Base-by-base conservation (phyloP, 2,113 vertebrate species). In the Erythrocercus mccallii region DNA sequence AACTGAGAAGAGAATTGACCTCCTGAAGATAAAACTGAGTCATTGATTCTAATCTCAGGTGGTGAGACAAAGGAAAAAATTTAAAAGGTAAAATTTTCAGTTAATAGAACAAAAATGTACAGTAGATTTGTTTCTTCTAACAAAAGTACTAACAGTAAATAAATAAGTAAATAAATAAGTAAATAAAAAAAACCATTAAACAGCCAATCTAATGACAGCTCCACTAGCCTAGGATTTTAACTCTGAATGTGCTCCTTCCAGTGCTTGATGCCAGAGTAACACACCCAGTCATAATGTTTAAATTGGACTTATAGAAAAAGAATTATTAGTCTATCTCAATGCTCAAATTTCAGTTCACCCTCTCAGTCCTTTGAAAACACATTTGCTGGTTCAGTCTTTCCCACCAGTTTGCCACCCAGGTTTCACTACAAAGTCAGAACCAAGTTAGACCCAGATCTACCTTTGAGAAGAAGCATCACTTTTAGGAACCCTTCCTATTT, bases 191-290 rank as follows among this genome's bases (percentile, higher is more conserved):
- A n/a, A n/a, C n/a, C 0, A 0, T 62, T 51, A 25, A 91, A 54
- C 40, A 76, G 31, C 0, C 0, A 56, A 40, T 38, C 11, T 10
- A 66, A 11, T 28, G 62, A 38, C 11, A 20, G n/a, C 35, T 58
- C 25, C 38, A 42, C 8, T 27, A 62, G 21, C 6, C 27, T 73
- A 24, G 30, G 7, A 57, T 56, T 88, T 58, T 54, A 81, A 65
- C 9, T n/a, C n/a, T 0, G 0, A 47, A 48, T 5, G 2, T 28
- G 4, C 22, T 81, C 22, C 47, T 92, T 80, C n/a, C 66, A 61
- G 66, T 2, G 0, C 48, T 61, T 2, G 0, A n/a, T 54, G 15
- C 5, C 64, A 61, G 61, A 53, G 8, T 15, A 13, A 56, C 45
- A 51, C 21, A 60, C 4, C 19, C 53, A 66, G 4, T 50, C 35